Evolutionary conservation across 2,113 vertebrate genomes (phyloP).

Genomic region (Laticauda colubrina): DNA sequence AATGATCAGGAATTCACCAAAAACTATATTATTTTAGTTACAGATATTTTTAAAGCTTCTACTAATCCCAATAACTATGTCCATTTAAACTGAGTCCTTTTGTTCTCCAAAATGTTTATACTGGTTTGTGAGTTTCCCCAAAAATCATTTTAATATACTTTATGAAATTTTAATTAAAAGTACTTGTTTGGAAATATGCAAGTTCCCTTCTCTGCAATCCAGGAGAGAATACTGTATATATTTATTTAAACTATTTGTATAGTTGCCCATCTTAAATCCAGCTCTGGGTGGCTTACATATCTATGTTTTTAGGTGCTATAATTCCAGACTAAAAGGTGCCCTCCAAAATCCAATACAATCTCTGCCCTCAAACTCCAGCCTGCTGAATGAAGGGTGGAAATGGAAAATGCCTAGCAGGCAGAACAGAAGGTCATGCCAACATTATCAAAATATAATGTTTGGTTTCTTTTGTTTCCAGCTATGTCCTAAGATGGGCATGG

Average conservation of each 20-base stretch:
- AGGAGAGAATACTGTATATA: background rate
- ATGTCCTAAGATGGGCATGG: background rate
- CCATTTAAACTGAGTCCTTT: background rate
- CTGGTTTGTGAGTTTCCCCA: background rate
- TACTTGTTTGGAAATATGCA: background rate
- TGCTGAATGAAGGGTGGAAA: background rate
- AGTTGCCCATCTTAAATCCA: background rate
- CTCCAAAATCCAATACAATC: too few species aligned
- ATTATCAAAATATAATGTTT: background rate
- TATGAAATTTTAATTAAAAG: background rate
- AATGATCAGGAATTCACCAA: background rate
- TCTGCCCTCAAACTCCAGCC: background rate
- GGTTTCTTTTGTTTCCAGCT: background rate
- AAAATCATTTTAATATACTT: background rate
- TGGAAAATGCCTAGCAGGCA: slow-evolving; percentile 26
- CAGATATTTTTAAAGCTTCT: background rate
- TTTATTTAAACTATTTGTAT: background rate
- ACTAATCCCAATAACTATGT: background rate
- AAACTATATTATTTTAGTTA: background rate
- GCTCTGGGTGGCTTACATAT: background rate
- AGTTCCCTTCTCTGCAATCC: background rate
- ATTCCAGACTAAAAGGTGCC: background rate
- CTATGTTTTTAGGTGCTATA: background rate
- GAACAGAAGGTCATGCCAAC: background rate
- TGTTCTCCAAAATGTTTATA: background rate